phyloP scores from a whole-genome alignment of 2,888 invertebrate genomes.

The Platycheirus rosarum region DNA sequence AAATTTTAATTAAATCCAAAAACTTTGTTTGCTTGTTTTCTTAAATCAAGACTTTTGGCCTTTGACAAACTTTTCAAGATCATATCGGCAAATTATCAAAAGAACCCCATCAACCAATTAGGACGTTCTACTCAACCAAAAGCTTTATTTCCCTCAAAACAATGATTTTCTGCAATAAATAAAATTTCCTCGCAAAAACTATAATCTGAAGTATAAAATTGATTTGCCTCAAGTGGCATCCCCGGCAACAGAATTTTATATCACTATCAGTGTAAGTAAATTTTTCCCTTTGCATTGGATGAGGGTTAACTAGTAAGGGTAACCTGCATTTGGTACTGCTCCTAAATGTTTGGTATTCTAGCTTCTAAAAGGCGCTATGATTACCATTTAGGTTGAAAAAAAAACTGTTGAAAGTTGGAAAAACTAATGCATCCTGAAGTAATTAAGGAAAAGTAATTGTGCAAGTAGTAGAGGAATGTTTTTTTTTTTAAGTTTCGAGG shows the following conservation, averaged over 20 bases:
- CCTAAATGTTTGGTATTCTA: conserved; percentile 33
- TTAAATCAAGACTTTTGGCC: too few species aligned
- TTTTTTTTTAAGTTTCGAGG: neutral
- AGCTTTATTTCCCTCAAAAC: too few species aligned
- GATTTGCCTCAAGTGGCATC: neutral
- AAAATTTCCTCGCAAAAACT: too few species aligned
- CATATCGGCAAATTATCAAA: too few species aligned
- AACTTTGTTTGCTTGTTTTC: too few species aligned
- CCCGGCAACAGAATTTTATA: neutral
- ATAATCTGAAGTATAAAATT: too few species aligned
- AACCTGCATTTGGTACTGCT: conserved; percentile 14
- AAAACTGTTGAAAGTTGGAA: neutral
- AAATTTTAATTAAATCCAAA: too few species aligned
- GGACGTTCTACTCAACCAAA: too few species aligned
- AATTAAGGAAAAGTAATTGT: conserved; percentile 54
- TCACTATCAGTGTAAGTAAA: neutral
- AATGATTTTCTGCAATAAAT: too few species aligned
- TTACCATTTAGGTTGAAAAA: conserved; percentile 40
- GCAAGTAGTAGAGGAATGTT: conserved; percentile 6
- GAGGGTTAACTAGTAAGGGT: neutral
- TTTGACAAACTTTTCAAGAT: too few species aligned
- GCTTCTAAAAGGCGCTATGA: conserved; percentile 48
- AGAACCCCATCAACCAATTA: too few species aligned
- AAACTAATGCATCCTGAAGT: conserved; percentile 50
- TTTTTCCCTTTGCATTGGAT: neutral